These are phyloP conservation scores for Troglohyphantes excavatus DNA, from an alignment of 2,888 invertebrate genomes.

Conservation along the genomic window DNA sequence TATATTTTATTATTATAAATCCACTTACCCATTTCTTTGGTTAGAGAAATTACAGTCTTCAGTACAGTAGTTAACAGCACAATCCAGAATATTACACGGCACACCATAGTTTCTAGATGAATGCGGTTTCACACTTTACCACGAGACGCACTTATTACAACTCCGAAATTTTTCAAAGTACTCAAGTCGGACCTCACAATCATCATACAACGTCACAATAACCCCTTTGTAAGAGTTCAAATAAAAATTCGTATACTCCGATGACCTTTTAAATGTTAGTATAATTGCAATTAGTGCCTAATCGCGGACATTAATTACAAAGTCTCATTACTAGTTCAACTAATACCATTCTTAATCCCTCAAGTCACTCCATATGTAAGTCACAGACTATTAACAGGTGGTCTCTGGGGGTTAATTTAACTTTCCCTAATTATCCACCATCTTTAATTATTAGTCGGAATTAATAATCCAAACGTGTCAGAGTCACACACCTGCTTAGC, in stretches of 20 bases:
- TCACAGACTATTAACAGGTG: conserved; percentile 11
- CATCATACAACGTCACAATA: no score
- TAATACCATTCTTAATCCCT: no score
- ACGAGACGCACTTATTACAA: no score
- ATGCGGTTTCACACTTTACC: background rate
- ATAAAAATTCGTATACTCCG: no score
- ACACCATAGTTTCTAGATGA: background rate
- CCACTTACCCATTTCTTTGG: background rate
- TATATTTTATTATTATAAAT: background rate
- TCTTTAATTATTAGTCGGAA: background rate
- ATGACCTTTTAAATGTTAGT: no score
- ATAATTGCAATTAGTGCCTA: no score
- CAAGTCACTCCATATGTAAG: no score
- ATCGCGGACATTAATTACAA: no score
- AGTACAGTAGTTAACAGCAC: background rate
- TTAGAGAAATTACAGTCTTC: background rate
- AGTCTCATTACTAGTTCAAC: no score
- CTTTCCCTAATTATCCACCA: background rate
- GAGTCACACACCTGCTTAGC: background rate
- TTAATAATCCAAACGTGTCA: background rate
- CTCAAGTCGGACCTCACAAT: no score
- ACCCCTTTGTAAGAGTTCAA: no score
- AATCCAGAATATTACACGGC: background rate
- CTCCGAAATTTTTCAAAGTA: no score
- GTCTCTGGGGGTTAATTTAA: background rate